Evolutionary conservation across 1,140 invertebrate species (phyloP), one percentile per base, ranked within the genome.

Genomic region (Anastrepha obliqua): DNA sequence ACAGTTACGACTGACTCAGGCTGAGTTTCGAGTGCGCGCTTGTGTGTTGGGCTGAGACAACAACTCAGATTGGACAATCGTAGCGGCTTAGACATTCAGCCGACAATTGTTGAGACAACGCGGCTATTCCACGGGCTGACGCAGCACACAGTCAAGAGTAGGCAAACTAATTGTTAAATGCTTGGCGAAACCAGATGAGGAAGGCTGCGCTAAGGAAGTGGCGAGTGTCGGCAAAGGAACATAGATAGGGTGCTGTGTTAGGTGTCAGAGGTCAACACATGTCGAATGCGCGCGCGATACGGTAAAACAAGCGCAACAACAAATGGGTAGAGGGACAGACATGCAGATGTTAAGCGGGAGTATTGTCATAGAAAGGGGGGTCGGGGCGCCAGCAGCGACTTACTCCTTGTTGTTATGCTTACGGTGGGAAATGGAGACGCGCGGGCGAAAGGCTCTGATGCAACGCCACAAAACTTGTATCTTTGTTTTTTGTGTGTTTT

Each of bases 251-350:
- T 39, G 44, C 13, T n/a, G 42, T 74, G 67, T 74, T 47, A 47
- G 81, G 59, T 29, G 81, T 62, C 81, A 85, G 81, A 85, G 81
- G 47, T 85, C 81, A 62, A 29, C 51, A 44, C 47, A 59, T 85
- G 81, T 85, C 51, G 51, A 85, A 58, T 58, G 67, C 11, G 42
- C 39, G 67, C 67, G 67, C 67, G 15, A 47, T 42, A 17, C 60
- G 60, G 29, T 29, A 74, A 13, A n/a, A 62, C 60, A 62, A 62
- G 39, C 7, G 60, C 67, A 39, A 74, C 8, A 5, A 62, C 60
- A 62, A 62, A 62, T 62, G 15, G 7, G 15, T 13, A 62, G 60
- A 5, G 15, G 15, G 13, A 7, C 42, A 6, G 39, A 39, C 42
- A 11, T n/a, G 3, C 39, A 74, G 44, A 4, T 42, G 11, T 1